phyloP scores from a whole-genome alignment of 2,797 vertebrate species.

The Stomatorhinus walkeri region DNA sequence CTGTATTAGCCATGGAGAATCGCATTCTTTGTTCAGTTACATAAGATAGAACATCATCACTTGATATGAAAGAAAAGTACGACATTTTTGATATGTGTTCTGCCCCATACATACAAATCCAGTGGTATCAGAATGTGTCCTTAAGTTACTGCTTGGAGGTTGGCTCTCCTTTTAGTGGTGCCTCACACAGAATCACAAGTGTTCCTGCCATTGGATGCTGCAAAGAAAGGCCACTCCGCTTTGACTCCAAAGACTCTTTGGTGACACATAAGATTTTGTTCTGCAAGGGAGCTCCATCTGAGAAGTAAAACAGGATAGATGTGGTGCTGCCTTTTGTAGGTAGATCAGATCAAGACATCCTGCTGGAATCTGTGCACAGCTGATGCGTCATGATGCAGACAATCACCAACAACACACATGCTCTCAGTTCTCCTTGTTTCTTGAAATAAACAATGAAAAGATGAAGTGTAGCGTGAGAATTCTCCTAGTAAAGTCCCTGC shows the following conservation, averaged over 20 bases:
- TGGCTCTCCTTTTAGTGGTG: background rate
- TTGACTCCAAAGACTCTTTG: background rate
- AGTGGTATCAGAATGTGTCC: background rate
- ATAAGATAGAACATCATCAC: background rate
- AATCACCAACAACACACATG: background rate
- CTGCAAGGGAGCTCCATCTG: background rate
- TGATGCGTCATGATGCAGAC: background rate
- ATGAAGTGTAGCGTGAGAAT: background rate
- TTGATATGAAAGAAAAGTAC: background rate
- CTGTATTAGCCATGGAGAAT: background rate
- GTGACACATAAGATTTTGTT: background rate
- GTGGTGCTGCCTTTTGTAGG: background rate
- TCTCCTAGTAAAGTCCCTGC: background rate
- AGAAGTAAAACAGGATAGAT: background rate
- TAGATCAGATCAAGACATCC: background rate
- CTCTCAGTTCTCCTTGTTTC: background rate
- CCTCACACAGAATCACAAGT: background rate
- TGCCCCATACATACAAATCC: background rate
- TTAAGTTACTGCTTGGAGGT: background rate
- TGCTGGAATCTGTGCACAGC: background rate
- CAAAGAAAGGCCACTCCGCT: background rate
- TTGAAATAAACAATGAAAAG: too few relatives aligned
- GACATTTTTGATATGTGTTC: background rate
- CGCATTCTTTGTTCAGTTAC: background rate
- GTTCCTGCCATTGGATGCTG: background rate